These are phyloP conservation scores for Drosophila fungiperda DNA, from an alignment of 2,888 invertebrate species.

Conservation along the genomic window DNA sequence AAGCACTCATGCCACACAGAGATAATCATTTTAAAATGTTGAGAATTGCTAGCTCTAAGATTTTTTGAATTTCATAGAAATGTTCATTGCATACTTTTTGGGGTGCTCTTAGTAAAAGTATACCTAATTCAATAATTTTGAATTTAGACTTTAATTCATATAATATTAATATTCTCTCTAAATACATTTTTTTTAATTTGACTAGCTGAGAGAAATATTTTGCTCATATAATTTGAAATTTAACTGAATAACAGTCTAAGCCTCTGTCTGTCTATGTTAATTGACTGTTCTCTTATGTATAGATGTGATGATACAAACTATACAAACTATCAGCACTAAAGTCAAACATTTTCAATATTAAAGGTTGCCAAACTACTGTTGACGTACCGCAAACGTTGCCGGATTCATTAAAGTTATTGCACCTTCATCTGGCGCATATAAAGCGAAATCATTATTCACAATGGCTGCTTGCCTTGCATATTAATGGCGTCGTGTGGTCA, in stretches of 20 bases:
- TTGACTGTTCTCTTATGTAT: background rate
- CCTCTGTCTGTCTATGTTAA: background rate
- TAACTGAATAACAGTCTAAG: background rate
- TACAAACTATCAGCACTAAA: background rate
- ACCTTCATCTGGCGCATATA: background rate
- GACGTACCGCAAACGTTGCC: background rate
- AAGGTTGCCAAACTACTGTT: background rate
- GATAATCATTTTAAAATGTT: background rate
- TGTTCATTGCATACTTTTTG: background rate
- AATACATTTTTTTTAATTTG: background rate
- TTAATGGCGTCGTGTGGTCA: conserved; percentile 21
- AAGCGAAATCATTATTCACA: conserved; percentile 22
- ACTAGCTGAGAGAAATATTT: background rate
- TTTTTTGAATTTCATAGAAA: background rate
- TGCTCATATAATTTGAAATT: background rate
- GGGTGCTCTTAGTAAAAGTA: background rate
- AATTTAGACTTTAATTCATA: background rate
- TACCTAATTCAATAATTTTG: background rate
- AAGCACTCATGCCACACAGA: background rate
- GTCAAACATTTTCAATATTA: background rate
- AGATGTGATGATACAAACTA: background rate
- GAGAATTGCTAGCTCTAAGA: too few species aligned
- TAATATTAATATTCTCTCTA: background rate
- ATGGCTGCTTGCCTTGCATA: conserved; percentile 23
- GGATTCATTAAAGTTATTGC: background rate